phyloP scores from a whole-genome alignment of 2,113 vertebrate species.

The Sebastes fasciatus region DNA sequence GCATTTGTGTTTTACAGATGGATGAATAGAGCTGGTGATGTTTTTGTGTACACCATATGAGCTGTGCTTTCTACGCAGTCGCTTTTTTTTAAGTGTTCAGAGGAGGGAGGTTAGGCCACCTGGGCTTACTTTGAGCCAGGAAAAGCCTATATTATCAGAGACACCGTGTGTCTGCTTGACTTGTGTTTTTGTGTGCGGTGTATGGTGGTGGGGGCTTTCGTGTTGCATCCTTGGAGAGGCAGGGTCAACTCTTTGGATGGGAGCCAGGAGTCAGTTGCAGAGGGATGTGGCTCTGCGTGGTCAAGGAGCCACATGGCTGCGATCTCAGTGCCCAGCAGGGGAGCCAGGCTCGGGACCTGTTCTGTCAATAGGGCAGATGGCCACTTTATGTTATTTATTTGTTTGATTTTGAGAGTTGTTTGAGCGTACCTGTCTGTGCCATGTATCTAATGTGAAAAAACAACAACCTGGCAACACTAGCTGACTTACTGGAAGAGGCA shows the following conservation, averaged over 20 bases:
- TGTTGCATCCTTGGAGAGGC: conserved; percentile 49
- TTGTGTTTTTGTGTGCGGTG: conserved; percentile 63
- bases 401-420: conserved; percentile 17
- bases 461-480: not conserved
- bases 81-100: conserved; percentile 16
- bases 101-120: conserved; percentile 12
- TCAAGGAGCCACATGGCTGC: conserved; percentile 56
- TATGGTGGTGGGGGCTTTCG: conserved; percentile 35
- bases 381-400: conserved; percentile 35
- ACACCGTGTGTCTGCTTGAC: conserved; percentile 63
- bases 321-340: conserved; percentile 55
- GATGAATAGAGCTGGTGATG: conserved; percentile 27
- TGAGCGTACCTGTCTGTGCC: conserved; percentile 3
- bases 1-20: conserved; percentile 47
- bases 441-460: not conserved
- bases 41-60: conserved; percentile 30
- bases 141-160: conserved; percentile 55
- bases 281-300: conserved; percentile 38
- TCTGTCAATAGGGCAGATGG: conserved; percentile 66
- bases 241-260: conserved; percentile 54
- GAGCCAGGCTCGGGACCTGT: conserved; percentile 29
- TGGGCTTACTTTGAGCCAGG: conserved; percentile 17
- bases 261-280: conserved; percentile 57
- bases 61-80: conserved; percentile 4
- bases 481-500: not conserved